These are phyloP conservation scores for Bradynema listronoti DNA, from an alignment of 1,140 invertebrate species.

Conservation along the genomic window DNA sequence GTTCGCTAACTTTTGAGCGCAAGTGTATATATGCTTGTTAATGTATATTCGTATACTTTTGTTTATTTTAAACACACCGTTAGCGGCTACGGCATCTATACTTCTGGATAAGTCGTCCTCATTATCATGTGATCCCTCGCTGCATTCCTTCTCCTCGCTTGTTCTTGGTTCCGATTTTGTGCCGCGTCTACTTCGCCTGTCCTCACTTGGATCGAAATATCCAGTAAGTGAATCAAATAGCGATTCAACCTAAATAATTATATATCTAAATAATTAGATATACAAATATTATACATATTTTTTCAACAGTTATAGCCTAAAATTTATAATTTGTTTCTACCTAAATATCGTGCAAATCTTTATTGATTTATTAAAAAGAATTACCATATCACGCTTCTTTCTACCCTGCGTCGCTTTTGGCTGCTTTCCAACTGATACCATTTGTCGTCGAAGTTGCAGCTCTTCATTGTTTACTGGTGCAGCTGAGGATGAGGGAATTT, in stretches of 20 bases:
- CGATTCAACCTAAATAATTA: constrained; percentile 32
- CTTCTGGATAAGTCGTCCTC: constrained; percentile 15
- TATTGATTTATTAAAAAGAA: no score
- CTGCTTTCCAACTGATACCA: constrained; percentile 45
- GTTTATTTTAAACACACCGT: no score
- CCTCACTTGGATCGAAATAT: constrained; percentile 50
- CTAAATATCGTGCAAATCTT: no score
- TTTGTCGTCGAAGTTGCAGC: constrained; percentile 23
- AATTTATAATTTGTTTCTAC: constrained; percentile 12
- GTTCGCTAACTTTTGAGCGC: no score
- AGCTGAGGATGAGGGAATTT: neutral
- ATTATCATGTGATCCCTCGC: constrained; percentile 7
- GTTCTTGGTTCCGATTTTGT: constrained; percentile 14
- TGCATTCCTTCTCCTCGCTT: constrained; percentile 35
- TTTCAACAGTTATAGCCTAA: neutral
- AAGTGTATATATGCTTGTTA: no score
- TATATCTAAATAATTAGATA: neutral
- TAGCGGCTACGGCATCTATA: no score
- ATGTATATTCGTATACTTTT: no score
- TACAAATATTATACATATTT: constrained; percentile 21
- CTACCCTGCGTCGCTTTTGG: constrained; percentile 33
- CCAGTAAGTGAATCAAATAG: constrained; percentile 49
- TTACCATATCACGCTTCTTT: constrained; percentile 43
- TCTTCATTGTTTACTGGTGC: constrained; percentile 1
- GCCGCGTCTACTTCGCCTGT: constrained; percentile 19